Evolutionary conservation across 2,888 invertebrate genomes (phyloP).

Genomic region (Trichopria drosophilae): DNA sequence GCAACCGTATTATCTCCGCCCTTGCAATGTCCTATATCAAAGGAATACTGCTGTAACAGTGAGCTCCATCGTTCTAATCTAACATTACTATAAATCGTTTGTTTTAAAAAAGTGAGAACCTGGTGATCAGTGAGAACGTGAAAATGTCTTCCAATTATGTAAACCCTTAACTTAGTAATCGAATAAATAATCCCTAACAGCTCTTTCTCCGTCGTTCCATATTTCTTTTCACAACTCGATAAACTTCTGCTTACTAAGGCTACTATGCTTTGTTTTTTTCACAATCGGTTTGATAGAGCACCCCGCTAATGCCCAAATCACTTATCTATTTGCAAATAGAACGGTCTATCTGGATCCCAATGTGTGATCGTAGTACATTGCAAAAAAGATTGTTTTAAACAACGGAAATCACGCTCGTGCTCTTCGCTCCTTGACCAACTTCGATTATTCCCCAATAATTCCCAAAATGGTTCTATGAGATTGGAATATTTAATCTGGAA

Average conservation of each 20-base stretch:
- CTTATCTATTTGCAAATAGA: not conserved
- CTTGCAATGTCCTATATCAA: conserved; percentile 17
- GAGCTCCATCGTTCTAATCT: conserved; percentile 20
- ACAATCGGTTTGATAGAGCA: too few species aligned
- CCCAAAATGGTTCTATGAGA: not conserved
- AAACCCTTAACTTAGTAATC: conserved; percentile 14
- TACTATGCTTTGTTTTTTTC: too few species aligned
- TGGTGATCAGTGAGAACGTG: conserved; percentile 12
- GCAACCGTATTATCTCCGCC: conserved; percentile 16
- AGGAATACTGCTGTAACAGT: conserved; percentile 16
- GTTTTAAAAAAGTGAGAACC: too few species aligned
- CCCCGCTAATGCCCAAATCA: too few species aligned
- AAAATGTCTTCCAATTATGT: conserved; percentile 4
- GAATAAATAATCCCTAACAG: conserved; percentile 18
- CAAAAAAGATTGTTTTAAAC: conserved; percentile 4
- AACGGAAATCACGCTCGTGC: conserved; percentile 5
- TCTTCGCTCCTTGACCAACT: not conserved
- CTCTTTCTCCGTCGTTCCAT: conserved; percentile 19
- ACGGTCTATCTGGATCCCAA: conserved; percentile 5
- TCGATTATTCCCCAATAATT: not conserved
- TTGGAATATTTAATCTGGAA: conserved; percentile 2
- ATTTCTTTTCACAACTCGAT: not conserved
- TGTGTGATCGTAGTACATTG: conserved; percentile 4
- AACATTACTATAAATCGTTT: not conserved
- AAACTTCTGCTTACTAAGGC: conserved; percentile 18